phyloP scores from a whole-genome alignment of 53 echinoderm and acorn worm genomes.

The Holothuria scabra region DNA sequence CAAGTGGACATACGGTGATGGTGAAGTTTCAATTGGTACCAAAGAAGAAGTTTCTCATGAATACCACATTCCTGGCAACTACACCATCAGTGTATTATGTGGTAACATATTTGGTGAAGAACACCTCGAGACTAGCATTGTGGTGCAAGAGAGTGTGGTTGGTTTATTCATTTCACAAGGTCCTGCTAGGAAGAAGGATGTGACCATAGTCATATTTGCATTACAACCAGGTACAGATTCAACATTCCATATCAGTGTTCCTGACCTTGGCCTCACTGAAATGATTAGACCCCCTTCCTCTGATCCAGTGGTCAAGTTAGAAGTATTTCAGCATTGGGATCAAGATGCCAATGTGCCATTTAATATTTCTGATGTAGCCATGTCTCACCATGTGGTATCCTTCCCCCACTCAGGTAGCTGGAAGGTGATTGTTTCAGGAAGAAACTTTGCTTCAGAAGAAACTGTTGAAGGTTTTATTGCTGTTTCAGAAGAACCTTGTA shows the following conservation, averaged over 20 bases:
- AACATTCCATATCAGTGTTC: conserved; percentile 51
- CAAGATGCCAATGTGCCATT: conserved; percentile 70
- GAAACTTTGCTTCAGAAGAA: conserved; percentile 62
- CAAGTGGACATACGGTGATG: conserved; percentile 72
- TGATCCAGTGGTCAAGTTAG: conserved; percentile 29
- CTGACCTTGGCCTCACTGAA: neutral
- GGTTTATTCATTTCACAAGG: conserved; percentile 77
- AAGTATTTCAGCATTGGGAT: conserved; percentile 61
- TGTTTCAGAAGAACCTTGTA: conserved; percentile 66
- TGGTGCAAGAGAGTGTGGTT: conserved; percentile 71
- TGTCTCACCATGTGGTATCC: conserved; percentile 53
- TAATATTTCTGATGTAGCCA: conserved; percentile 64
- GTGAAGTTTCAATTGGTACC: neutral
- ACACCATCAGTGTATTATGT: conserved; percentile 40
- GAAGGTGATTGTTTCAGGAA: conserved; percentile 49
- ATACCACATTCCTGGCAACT: conserved; percentile 51
- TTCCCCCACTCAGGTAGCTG: conserved; percentile 60
- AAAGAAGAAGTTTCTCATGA: conserved; percentile 47
- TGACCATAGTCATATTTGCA: conserved; percentile 74
- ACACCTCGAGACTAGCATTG: conserved; percentile 31
- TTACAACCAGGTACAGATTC: conserved; percentile 66
- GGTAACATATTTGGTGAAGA: conserved; percentile 63
- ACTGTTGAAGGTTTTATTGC: conserved; percentile 44
- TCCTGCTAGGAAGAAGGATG: conserved; percentile 39
- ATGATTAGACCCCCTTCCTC: conserved; percentile 47